phyloP scores from a whole-genome alignment of 2,797 vertebrate genomes.

The Austrolebias charrua region DNA sequence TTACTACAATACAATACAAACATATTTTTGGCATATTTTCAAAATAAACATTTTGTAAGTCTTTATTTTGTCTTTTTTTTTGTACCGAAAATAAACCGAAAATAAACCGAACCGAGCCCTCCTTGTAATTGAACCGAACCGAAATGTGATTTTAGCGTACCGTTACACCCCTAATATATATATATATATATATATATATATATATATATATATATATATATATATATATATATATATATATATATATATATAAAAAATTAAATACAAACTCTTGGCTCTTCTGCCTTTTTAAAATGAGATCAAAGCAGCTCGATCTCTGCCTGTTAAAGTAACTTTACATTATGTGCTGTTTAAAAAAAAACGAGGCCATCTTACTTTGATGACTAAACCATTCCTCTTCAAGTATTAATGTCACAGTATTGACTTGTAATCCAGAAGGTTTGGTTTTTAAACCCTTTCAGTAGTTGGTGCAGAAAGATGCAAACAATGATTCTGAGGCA shows the following conservation, averaged over 20 bases:
- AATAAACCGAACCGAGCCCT: no score
- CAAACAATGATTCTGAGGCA: conserved; percentile 18
- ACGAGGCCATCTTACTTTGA: conserved; percentile 51
- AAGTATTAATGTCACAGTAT: conserved; percentile 60
- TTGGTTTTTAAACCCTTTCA: conserved; percentile 22
- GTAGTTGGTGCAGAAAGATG: background rate
- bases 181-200: no score
- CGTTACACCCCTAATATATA: no score
- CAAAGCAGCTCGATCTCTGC: conserved; percentile 55
- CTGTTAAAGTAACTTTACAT: conserved; percentile 50
- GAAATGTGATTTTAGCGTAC: no score
- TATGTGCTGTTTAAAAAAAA: conserved; percentile 40
- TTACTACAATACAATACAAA: no score
- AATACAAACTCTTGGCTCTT: conserved; percentile 49
- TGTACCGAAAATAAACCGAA: no score
- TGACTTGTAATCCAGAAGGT: conserved; percentile 43
- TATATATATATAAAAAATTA: conserved; percentile 47
- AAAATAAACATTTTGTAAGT: no score
- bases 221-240: no score
- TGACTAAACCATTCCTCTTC: conserved; percentile 58
- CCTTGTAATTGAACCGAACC: no score
- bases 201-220: no score
- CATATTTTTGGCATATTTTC: no score
- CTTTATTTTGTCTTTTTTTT: no score
- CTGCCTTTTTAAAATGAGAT: conserved; percentile 56